Evolutionary conservation across 2,888 invertebrate species (phyloP).

Genomic region (Nycteola revayana): DNA sequence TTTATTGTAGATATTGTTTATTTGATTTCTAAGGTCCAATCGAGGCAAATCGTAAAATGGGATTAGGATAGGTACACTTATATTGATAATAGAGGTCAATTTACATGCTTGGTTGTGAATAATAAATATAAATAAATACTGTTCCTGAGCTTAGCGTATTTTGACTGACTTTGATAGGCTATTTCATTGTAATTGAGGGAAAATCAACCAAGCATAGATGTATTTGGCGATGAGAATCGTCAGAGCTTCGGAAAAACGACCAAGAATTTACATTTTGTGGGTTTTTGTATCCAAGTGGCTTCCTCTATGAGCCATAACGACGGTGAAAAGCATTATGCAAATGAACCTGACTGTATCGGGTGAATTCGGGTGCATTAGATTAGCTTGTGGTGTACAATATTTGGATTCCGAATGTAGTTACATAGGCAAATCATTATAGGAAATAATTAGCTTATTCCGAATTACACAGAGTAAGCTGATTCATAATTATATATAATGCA

Average conservation of each 20-base stretch:
- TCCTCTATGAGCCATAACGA: constrained; percentile 32
- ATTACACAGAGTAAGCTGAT: no score
- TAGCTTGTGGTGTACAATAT: no score
- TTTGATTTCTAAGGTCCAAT: constrained; percentile 35
- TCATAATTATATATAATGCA: no score
- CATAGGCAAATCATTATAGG: no score
- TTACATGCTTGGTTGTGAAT: constrained; percentile 5
- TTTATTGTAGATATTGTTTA: constrained; percentile 42
- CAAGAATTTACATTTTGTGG: constrained; percentile 30
- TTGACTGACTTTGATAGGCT: no score
- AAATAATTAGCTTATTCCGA: no score
- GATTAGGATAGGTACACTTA: constrained; percentile 5
- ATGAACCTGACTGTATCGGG: constrained; percentile 21
- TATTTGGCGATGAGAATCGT: constrained; percentile 11
- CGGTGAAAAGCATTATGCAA: constrained; percentile 33
- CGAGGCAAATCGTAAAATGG: constrained; percentile 6
- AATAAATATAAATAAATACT: no score
- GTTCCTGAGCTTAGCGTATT: no score
- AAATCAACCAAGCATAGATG: constrained; percentile 8
- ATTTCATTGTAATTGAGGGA: constrained; percentile 5
- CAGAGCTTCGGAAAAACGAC: constrained; percentile 21
- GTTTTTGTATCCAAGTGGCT: constrained; percentile 14
- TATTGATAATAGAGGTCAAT: constrained; percentile 10
- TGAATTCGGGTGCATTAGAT: constrained; percentile 25
- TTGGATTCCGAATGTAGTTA: no score